These are phyloP conservation scores for Triplophysa dalaica DNA, from an alignment of 2,113 vertebrate genomes.

Conservation along the genomic window DNA sequence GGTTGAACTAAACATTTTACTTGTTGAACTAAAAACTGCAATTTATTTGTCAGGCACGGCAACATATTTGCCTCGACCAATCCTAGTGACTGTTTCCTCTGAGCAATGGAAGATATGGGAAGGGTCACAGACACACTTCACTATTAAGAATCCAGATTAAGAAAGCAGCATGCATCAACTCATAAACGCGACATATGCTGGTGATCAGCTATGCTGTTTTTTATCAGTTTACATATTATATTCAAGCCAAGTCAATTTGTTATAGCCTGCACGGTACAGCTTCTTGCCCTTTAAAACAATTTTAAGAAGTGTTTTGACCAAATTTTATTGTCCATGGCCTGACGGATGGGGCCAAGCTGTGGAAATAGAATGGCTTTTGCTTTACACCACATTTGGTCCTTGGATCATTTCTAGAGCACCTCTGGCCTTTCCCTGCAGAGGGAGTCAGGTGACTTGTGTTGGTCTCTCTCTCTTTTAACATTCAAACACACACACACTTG, in stretches of 20 bases:
- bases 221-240: constrained; percentile 55
- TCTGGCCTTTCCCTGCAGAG: constrained; percentile 72
- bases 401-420: constrained; percentile 78
- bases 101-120: background rate
- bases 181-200: background rate
- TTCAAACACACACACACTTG: constrained; percentile 63
- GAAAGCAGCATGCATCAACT: background rate
- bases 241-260: constrained; percentile 78
- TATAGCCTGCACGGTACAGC: constrained; percentile 74
- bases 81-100: background rate
- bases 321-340: constrained; percentile 82
- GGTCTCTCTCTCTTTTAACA: constrained; percentile 76
- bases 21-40: no score
- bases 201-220: constrained; percentile 49
- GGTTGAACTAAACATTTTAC: no score
- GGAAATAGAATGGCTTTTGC: constrained; percentile 67
- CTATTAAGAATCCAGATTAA: background rate
- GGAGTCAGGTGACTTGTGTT: constrained; percentile 84
- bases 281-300: constrained; percentile 81
- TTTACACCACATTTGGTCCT: constrained; percentile 79
- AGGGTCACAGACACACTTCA: background rate
- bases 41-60: background rate
- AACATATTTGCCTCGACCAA: background rate
- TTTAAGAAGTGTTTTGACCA: constrained; percentile 85
- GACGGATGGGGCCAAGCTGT: constrained; percentile 75